These are phyloP conservation scores for Thunnus albacares DNA, from an alignment of 2,797 vertebrate genomes.

Conservation along the genomic window DNA sequence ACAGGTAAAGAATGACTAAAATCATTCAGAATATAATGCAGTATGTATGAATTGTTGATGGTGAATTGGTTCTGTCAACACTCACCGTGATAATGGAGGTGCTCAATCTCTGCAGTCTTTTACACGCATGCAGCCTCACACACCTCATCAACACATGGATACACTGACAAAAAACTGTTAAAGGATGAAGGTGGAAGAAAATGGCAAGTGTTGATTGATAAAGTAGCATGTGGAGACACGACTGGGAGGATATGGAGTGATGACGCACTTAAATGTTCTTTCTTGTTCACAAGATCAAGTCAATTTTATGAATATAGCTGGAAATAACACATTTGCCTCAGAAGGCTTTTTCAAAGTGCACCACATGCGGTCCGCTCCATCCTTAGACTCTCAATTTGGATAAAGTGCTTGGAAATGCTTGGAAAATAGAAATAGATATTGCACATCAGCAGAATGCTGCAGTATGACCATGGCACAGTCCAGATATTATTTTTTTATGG, in stretches of 20 bases:
- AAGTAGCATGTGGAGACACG: slow-evolving; percentile 16
- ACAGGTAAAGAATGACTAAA: neutral
- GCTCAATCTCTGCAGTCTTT: slow-evolving; percentile 20
- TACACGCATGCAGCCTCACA: slow-evolving; percentile 2
- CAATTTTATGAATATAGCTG: neutral
- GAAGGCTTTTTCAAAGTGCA: neutral
- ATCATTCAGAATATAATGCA: neutral
- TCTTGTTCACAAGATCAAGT: slow-evolving; percentile 12
- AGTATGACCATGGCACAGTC: neutral
- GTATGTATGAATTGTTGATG: neutral
- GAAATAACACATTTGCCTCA: neutral
- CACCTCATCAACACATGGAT: slow-evolving; percentile 18
- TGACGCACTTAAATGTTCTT: slow-evolving; percentile 25
- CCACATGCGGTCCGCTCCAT: neutral
- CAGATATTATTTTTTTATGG: slow-evolving; percentile 14
- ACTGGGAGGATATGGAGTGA: slow-evolving; percentile 14
- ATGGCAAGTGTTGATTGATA: slow-evolving; percentile 47
- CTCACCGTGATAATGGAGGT: slow-evolving; percentile 3
- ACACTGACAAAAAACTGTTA: slow-evolving; percentile 8
- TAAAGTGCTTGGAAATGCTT: neutral
- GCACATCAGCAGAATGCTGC: slow-evolving; percentile 16
- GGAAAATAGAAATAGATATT: slow-evolving; percentile 7
- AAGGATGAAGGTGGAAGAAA: slow-evolving; percentile 20
- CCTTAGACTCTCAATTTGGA: slow-evolving; percentile 5
- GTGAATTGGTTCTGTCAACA: slow-evolving; percentile 3